Conservation (phyloP, 2,888 invertebrate genomes). For the Scaptodrosophila latifasciaeformis region DNA sequence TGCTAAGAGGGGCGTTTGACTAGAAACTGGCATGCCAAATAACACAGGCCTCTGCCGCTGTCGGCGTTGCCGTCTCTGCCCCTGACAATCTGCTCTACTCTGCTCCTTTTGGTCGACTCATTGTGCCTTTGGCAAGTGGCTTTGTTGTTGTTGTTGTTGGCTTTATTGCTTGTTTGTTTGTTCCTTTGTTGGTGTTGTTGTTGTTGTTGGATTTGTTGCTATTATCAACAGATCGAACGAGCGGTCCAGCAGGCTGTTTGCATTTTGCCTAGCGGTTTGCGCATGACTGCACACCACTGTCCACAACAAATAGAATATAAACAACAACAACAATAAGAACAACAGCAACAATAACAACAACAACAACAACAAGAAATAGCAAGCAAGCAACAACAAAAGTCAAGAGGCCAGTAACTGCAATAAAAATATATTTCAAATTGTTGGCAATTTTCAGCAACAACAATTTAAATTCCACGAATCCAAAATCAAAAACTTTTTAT, state of each 20-base stretch:
- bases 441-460: no score
- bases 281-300: slow-evolving; percentile 18
- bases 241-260: slow-evolving; percentile 33
- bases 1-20: no score
- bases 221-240: slow-evolving; percentile 67
- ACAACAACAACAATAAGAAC: slow-evolving; percentile 26
- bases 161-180: no score
- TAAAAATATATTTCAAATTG: slow-evolving; percentile 58
- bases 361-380: slow-evolving; percentile 16
- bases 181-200: slow-evolving; percentile 27
- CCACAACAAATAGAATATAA: slow-evolving; percentile 35
- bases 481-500: no score
- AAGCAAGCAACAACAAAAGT: slow-evolving; percentile 24
- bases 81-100: no score
- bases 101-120: no score
- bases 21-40: no score
- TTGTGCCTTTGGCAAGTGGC: slow-evolving; percentile 46
- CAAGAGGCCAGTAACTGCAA: slow-evolving; percentile 51
- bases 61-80: no score
- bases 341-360: slow-evolving; percentile 40
- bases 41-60: no score
- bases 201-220: slow-evolving; percentile 36
- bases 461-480: no score
- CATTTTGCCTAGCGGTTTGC: slow-evolving; percentile 57
- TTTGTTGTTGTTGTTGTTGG: slow-evolving; percentile 26